Base-by-base conservation (phyloP, 1,140 invertebrate genomes). In the Odontomachus brunneus region DNA sequence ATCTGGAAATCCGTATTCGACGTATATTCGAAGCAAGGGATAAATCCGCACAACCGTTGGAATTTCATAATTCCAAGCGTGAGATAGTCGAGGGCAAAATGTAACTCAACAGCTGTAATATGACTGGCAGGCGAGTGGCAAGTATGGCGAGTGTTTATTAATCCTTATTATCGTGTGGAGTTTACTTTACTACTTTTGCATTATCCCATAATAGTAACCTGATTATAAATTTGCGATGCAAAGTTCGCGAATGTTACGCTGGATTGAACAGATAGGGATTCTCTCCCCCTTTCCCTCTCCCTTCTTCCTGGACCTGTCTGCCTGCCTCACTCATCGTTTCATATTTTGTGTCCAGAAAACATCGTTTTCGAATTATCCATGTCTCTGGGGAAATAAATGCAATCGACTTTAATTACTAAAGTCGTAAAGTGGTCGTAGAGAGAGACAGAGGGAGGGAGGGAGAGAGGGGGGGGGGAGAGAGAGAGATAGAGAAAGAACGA, bases 351-450 rank as follows among this genome's bases (percentile, higher is more conserved):
- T 66, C 19, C 53, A 33, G 19, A 14, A 76, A 76, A 65, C 66
- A 76, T 66, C 26, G 44, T 15, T 65, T 65, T 17, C 12, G 5
- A 63, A 65, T 65, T 53, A 53, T 53, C 19, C 2, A 66, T 53
- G 60, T 26, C 19, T 11, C 48, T 22, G 29, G 26, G 60, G 26
- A 51, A 66, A 51, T 76, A 76, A 53, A 22, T 33, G 26, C 29
- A 76, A 66, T 66, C 44, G 11, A 19, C 29, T 66, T 66, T 66
- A 76, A 76, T 76, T 76, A 76, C 26, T 51, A 53, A 76, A 65
- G 9, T 76, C 44, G 19, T 76, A 66, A 53, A 53, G 38, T 19
- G 19, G 53, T 53, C 26, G 51, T 53, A 53, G 60, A 38, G 29
- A 53, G 44, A 53, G n/a, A 59, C 19, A 59, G 19, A 24, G 24